These are phyloP conservation scores for Fragum sueziense DNA, from an alignment of 2,888 invertebrate species.

Conservation along the genomic window DNA sequence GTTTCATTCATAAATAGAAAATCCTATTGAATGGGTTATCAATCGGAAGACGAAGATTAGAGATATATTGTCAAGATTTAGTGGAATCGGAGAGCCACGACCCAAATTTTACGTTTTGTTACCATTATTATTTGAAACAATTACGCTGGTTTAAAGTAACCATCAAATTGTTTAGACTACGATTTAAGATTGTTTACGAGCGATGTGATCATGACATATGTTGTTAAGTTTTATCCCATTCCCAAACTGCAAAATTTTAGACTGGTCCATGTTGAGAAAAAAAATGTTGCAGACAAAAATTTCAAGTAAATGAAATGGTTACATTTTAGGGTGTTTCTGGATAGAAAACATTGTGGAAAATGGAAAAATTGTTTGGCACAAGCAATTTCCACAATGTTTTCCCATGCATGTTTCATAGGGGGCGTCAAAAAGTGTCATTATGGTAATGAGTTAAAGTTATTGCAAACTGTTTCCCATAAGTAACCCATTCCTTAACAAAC, in stretches of 20 bases:
- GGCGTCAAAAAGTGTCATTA: too few species aligned
- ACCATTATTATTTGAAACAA: conserved; percentile 37
- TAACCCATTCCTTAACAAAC: too few species aligned
- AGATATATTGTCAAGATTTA: conserved; percentile 15
- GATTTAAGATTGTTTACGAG: conserved; percentile 13
- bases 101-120: conserved; percentile 28
- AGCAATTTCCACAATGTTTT: too few species aligned
- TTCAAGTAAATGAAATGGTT: not conserved
- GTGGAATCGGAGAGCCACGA: conserved; percentile 29
- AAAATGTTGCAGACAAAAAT: not conserved
- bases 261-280: not conserved
- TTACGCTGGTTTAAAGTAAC: conserved; percentile 35
- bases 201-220: conserved; percentile 4
- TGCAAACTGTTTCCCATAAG: too few species aligned
- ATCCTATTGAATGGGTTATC: conserved; percentile 24
- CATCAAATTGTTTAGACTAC: conserved; percentile 17
- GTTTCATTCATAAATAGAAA: conserved; percentile 43
- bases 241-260: not conserved
- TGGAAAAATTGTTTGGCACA: not conserved
- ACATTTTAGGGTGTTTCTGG: not conserved
- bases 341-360: not conserved
- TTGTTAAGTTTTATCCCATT: not conserved
- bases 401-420: too few species aligned
- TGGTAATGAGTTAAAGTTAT: too few species aligned
- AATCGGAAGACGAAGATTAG: conserved; percentile 10